phyloP scores from a whole-genome alignment of 2,888 invertebrate genomes.

The Cantharis nigra region DNA sequence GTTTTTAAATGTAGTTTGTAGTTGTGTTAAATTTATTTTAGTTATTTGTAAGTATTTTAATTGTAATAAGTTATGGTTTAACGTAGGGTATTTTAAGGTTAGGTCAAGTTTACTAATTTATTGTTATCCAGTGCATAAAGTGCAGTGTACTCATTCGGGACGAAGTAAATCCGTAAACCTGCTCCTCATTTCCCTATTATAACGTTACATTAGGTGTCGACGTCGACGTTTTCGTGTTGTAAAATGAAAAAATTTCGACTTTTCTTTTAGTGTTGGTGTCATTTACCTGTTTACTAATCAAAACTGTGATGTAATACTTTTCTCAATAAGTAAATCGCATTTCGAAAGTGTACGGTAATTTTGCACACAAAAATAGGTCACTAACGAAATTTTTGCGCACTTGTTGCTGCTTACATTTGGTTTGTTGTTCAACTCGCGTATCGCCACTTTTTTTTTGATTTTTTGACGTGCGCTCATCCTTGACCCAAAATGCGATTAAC shows the following conservation, averaged over 20 bases:
- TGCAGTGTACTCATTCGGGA: constrained; percentile 50
- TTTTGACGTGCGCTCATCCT: not conserved
- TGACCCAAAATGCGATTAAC: not conserved
- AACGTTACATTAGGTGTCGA: constrained; percentile 50
- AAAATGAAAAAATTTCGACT: not conserved
- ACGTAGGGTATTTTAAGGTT: constrained; percentile 6
- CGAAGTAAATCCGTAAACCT: constrained; percentile 36
- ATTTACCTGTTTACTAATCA: constrained; percentile 30
- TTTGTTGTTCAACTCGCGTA: not conserved
- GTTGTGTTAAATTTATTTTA: constrained; percentile 39
- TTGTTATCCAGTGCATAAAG: constrained; percentile 54
- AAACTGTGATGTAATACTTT: constrained; percentile 48
- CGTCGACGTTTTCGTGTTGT: constrained; percentile 30
- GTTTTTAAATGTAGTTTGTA: constrained; percentile 54
- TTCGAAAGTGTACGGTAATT: constrained; percentile 42
- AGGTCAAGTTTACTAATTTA: constrained; percentile 41
- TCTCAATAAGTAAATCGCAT: constrained; percentile 34
- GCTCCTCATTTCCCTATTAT: constrained; percentile 49
- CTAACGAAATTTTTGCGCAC: constrained; percentile 27
- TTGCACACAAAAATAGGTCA: constrained; percentile 38
- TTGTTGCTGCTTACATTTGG: constrained; percentile 8
- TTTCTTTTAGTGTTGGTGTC: constrained; percentile 21
- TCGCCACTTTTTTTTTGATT: not conserved
- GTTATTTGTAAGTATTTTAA: constrained; percentile 34
- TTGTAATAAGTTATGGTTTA: not conserved